Evolutionary conservation across 1,140 invertebrate species (phyloP).

Genomic region (Brachionus plicatilis): DNA sequence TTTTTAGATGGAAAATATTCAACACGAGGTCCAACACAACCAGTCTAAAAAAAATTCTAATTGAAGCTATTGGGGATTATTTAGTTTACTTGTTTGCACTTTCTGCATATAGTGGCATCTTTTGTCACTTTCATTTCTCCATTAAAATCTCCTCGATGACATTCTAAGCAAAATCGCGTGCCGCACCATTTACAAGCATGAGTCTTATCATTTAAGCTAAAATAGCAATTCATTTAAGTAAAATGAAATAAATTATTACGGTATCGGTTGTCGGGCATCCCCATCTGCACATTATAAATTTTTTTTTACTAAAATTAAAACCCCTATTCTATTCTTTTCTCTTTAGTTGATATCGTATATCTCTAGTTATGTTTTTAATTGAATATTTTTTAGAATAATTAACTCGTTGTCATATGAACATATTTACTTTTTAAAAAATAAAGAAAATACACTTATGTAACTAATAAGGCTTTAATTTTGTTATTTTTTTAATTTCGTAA

Average conservation of each 20-base stretch:
- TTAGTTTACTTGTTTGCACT: conserved; percentile 25
- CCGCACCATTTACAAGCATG: conserved; percentile 52
- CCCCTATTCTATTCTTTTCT: not conserved
- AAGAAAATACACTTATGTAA: conserved; percentile 23
- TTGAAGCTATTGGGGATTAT: not conserved
- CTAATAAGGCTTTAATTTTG: conserved; percentile 12
- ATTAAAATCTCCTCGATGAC: conserved; percentile 46
- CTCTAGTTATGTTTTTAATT: not conserved
- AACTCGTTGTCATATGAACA: conserved; percentile 27
- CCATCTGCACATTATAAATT: conserved; percentile 4
- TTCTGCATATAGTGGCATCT: conserved; percentile 1
- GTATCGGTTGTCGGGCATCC: not conserved
- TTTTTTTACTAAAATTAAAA: not conserved
- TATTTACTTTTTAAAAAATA: conserved; percentile 14
- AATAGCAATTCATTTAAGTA: not conserved
- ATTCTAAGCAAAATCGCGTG: conserved; percentile 48
- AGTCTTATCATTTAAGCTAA: conserved; percentile 42
- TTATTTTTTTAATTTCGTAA: not conserved
- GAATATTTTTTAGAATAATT: conserved; percentile 10
- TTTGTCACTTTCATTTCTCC: conserved; percentile 44
- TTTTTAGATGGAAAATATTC: conserved; percentile 16
- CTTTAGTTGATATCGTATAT: not conserved
- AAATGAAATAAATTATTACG: not conserved
- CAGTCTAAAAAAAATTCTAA: not conserved
- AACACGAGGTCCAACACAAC: conserved; percentile 13